Evolutionary conservation across 2,113 vertebrate genomes (phyloP).

Genomic region (Quiscalus mexicanus): DNA sequence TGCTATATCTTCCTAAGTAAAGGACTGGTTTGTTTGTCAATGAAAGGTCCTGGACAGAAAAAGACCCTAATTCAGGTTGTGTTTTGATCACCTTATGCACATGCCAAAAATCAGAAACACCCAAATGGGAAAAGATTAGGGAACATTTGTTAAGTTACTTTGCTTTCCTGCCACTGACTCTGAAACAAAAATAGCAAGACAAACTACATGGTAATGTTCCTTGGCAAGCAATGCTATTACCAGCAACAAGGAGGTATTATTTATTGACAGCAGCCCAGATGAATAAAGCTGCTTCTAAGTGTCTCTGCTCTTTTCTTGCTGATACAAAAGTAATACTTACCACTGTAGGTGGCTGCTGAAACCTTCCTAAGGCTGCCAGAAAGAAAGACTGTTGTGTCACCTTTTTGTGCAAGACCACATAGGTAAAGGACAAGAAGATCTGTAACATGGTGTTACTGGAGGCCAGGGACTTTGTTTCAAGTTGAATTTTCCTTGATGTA

Average conservation of each 20-base stretch:
- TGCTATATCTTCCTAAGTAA: neutral
- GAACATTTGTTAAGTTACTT: neutral
- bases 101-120: neutral
- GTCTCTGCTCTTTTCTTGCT: neutral
- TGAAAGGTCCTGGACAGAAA: neutral
- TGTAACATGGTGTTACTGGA: rapidly evolving
- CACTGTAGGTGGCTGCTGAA: neutral
- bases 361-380: neutral
- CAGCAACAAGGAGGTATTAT: neutral
- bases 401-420: neutral
- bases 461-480: neutral
- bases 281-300: neutral
- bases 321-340: neutral
- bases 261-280: neutral
- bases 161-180: neutral
- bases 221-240: neutral
- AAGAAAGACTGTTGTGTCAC: neutral
- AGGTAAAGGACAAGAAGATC: neutral
- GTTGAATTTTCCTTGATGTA: neutral
- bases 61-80: neutral
- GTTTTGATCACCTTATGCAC: neutral
- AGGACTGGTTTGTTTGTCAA: neutral
- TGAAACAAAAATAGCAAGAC: neutral
- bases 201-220: neutral
- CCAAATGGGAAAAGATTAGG: neutral